Evolutionary conservation across 2,113 vertebrate genomes (phyloP).

Genomic region (Typhlomys cinereus): DNA sequence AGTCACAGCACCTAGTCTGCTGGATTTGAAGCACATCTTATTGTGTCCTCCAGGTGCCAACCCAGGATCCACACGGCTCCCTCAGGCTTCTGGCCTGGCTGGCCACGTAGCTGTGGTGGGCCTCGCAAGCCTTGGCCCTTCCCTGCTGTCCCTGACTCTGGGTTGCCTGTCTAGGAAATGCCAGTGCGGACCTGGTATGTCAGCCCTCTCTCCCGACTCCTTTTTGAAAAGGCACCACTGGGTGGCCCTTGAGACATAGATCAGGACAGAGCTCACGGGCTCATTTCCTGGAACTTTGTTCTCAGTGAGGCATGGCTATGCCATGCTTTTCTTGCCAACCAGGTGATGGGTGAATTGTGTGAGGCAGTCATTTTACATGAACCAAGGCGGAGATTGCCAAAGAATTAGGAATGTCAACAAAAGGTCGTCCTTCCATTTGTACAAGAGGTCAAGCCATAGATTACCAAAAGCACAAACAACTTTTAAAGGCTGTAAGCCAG

Average conservation of each 20-base stretch:
- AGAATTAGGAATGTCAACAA: conserved; percentile 19
- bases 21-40: neutral
- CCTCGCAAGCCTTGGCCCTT: neutral
- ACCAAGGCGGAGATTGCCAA: neutral
- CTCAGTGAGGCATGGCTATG: neutral
- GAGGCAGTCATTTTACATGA: conserved; percentile 1
- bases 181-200: neutral
- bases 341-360: conserved; percentile 18
- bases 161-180: neutral
- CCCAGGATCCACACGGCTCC: too few relatives aligned
- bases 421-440: conserved; percentile 20
- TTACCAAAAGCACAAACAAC: neutral
- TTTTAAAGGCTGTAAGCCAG: conserved; percentile 33
- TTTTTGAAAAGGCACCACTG: neutral
- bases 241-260: neutral
- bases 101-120: neutral
- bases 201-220: neutral
- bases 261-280: neutral
- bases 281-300: neutral
- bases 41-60: neutral
- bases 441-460: neutral
- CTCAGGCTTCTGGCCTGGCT: neutral
- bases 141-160: neutral
- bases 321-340: conserved; percentile 5
- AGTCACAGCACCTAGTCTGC: neutral